Percentiles rank a stretch among this genome's conserved stretches.
These are phyloP conservation scores for Peribatodes rhomboidaria DNA, from an alignment of 2,888 invertebrate genomes.

Conservation along the genomic window DNA sequence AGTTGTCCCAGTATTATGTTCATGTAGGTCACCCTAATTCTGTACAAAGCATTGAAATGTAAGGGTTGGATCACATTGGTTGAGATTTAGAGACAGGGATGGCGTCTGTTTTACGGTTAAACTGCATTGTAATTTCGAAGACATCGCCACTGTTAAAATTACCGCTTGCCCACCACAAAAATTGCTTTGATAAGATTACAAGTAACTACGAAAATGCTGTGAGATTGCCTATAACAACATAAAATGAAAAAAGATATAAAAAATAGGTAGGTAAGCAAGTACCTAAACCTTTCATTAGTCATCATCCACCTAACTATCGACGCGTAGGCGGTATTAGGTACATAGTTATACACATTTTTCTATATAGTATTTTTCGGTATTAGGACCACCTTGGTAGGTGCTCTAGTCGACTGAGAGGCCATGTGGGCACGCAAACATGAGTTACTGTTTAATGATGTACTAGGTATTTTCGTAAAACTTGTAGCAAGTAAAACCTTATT, in stretches of 20 bases:
- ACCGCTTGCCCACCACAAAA: too few species aligned
- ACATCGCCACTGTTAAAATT: too few species aligned
- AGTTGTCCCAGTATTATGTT: conserved; percentile 5
- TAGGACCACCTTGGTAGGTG: too few species aligned
- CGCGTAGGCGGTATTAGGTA: neutral
- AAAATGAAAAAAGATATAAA: too few species aligned
- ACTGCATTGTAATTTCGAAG: too few species aligned
- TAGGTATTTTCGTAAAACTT: neutral
- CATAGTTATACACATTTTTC: neutral
- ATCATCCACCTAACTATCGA: too few species aligned
- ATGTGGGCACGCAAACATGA: neutral
- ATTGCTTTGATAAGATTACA: too few species aligned
- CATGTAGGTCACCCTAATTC: conserved; percentile 9
- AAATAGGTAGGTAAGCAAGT: too few species aligned
- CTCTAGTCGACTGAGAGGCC: neutral
- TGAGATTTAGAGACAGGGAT: neutral
- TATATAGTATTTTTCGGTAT: neutral
- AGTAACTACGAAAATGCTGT: too few species aligned
- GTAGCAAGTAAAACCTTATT: too few species aligned
- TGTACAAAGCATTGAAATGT: conserved; percentile 8
- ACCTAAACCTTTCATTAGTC: too few species aligned
- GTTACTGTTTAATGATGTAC: neutral
- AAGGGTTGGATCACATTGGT: conserved; percentile 17
- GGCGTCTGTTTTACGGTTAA: neutral
- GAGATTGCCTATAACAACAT: too few species aligned